Evolutionary conservation across 2,888 invertebrate species (phyloP).

Genomic region (Dolichopus griseipennis): DNA sequence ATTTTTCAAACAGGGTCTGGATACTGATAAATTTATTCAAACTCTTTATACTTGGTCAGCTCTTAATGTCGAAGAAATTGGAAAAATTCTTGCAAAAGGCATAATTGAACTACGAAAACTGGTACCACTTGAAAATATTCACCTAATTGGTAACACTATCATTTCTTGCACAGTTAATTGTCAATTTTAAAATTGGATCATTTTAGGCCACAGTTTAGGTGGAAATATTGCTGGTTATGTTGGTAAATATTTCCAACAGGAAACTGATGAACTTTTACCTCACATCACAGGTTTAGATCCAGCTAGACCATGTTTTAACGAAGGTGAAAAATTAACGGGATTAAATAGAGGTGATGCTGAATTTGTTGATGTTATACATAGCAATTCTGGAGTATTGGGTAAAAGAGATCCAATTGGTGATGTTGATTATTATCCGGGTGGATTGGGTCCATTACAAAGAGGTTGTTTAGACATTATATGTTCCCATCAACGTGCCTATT

Average conservation of each 20-base stretch:
- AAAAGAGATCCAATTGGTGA: constrained; percentile 35
- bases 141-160: constrained; percentile 31
- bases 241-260: constrained; percentile 31
- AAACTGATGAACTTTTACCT: constrained; percentile 31
- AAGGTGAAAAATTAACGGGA: constrained; percentile 30
- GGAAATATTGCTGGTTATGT: constrained; percentile 39
- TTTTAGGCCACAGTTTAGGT: constrained; percentile 37
- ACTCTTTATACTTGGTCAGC: constrained; percentile 41
- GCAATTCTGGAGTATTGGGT: constrained; percentile 34
- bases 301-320: constrained; percentile 39
- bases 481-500: constrained; percentile 34
- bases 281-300: constrained; percentile 41
- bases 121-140: constrained; percentile 33
- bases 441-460: constrained; percentile 31
- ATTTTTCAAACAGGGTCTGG: constrained; percentile 32
- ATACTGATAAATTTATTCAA: constrained; percentile 35
- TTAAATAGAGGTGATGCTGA: constrained; percentile 34
- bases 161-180: background rate
- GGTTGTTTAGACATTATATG: constrained; percentile 33
- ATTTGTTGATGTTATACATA: constrained; percentile 37
- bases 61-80: constrained; percentile 39
- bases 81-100: constrained; percentile 31
- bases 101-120: constrained; percentile 31
- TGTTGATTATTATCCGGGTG: constrained; percentile 38
- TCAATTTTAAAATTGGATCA: background rate